phyloP scores from a whole-genome alignment of 37 sponge, comb jelly and placozoan species.

The Aphrocallistes beatrix region DNA sequence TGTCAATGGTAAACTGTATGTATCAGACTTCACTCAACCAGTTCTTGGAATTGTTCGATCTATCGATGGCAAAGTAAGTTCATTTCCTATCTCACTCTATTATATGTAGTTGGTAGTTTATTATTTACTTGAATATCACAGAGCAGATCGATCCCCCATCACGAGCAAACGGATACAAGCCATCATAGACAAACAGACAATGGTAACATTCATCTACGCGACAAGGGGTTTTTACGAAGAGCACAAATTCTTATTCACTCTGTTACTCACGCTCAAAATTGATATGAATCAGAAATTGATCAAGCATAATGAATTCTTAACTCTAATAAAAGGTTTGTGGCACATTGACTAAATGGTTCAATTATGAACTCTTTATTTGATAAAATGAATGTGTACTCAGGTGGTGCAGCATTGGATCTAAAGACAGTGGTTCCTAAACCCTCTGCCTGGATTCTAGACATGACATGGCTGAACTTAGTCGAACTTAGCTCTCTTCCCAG shows the following conservation, averaged over 20 bases:
- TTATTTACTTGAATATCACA: not conserved
- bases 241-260: constrained; percentile 98
- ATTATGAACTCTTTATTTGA: too few relatives aligned
- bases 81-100: not conserved
- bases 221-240: constrained; percentile 86
- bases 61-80: constrained; percentile 70
- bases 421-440: constrained; percentile 80
- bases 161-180: constrained; percentile 69
- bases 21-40: constrained; percentile 93
- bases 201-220: constrained; percentile 74
- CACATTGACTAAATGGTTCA: too few relatives aligned
- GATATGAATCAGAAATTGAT: constrained; percentile 51
- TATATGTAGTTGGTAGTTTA: not conserved
- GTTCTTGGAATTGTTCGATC: constrained; percentile 89
- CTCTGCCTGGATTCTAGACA: constrained; percentile 88
- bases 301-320: constrained; percentile 80
- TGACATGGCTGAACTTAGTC: constrained; percentile 96
- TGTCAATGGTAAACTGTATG: constrained; percentile 97
- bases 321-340: constrained; percentile 67
- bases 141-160: constrained; percentile 83
- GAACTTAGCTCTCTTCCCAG: constrained; percentile 79
- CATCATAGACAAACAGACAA: constrained; percentile 89
- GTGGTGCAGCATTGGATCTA: constrained; percentile 95
- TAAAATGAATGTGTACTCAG: too few relatives aligned
- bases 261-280: constrained; percentile 90